These are phyloP conservation scores for Lamproptera curius DNA, from an alignment of 2,888 invertebrate genomes.

Conservation along the genomic window DNA sequence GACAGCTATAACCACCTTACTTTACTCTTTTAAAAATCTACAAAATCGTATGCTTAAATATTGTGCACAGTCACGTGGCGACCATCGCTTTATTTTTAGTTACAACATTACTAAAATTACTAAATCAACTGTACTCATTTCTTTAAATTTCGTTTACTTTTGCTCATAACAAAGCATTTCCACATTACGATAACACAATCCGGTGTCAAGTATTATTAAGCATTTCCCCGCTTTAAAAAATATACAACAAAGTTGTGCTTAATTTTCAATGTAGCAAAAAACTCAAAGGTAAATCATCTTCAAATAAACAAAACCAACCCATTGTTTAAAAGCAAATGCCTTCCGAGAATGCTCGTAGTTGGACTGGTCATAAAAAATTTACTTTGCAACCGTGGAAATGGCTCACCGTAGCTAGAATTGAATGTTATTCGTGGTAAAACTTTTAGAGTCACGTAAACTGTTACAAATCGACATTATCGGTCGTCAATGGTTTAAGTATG, in stretches of 20 bases:
- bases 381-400: slow-evolving; percentile 2
- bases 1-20: no score
- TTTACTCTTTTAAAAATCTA: no score
- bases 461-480: neutral
- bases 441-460: slow-evolving; percentile 14
- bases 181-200: no score
- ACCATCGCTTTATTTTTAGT: no score
- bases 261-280: neutral
- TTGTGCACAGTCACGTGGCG: no score
- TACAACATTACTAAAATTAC: no score
- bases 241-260: neutral
- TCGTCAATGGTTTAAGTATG: no score
- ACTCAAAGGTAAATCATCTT: slow-evolving; percentile 5
- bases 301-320: neutral
- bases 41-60: no score
- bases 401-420: slow-evolving; percentile 4
- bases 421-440: slow-evolving; percentile 19
- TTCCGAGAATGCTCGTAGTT: slow-evolving; percentile 3
- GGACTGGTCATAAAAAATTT: slow-evolving; percentile 10
- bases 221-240: neutral
- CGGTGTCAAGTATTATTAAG: neutral
- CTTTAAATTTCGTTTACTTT: no score
- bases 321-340: slow-evolving; percentile 4
- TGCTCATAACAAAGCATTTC: no score
- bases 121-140: no score